Conservation (phyloP, 1,140 invertebrate species). For the Microplitis demolitor region DNA sequence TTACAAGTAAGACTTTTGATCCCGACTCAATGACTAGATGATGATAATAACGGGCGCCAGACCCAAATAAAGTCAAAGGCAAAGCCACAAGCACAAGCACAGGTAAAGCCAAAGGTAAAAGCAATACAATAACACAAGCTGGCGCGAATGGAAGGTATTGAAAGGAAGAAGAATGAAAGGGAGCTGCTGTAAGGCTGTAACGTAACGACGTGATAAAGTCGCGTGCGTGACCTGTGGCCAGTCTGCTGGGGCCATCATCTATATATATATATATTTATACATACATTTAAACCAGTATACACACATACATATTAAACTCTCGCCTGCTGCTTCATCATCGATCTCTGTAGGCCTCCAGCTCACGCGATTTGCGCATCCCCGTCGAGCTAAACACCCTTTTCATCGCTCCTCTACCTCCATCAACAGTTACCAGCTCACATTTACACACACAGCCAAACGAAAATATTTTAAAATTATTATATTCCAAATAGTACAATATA, state of each 20-base stretch:
- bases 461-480: background rate
- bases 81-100: background rate
- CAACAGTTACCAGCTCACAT: background rate
- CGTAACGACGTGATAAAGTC: slow-evolving; percentile 37
- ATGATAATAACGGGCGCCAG: too few relatives aligned
- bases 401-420: background rate
- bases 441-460: background rate
- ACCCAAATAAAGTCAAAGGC: too few relatives aligned
- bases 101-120: background rate
- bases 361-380: slow-evolving; percentile 33
- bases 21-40: too few relatives aligned
- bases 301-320: slow-evolving; percentile 5
- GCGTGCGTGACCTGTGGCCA: slow-evolving; percentile 34
- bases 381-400: slow-evolving; percentile 21
- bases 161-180: slow-evolving; percentile 14
- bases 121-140: background rate
- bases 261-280: background rate
- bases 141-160: slow-evolving; percentile 1
- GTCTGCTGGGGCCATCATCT: slow-evolving; percentile 11
- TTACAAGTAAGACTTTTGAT: too few relatives aligned
- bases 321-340: slow-evolving; percentile 32
- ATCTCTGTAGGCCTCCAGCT: slow-evolving; percentile 43
- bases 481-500: too few relatives aligned
- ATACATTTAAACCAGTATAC: background rate
- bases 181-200: slow-evolving; percentile 10